phyloP scores from a whole-genome alignment of 1,140 invertebrate species.

The Drosophila pachea region DNA sequence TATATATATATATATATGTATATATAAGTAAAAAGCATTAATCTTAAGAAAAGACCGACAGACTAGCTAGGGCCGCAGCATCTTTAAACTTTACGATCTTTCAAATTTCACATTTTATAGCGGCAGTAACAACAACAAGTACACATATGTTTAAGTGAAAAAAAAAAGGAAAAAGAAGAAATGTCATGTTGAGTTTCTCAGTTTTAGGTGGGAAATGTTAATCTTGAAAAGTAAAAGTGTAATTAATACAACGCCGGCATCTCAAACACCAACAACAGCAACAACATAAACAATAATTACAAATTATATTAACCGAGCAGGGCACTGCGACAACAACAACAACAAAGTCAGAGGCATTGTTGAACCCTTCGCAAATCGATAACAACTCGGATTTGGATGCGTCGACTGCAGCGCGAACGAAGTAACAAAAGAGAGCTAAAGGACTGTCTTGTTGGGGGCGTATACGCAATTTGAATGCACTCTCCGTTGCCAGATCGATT shows the following conservation, averaged over 20 bases:
- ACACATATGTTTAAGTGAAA: constrained; percentile 58
- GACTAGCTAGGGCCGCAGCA: constrained; percentile 29
- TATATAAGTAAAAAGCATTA: constrained; percentile 40
- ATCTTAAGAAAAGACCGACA: constrained; percentile 33
- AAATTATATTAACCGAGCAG: constrained; percentile 59
- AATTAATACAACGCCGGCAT: constrained; percentile 61
- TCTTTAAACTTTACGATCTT: constrained; percentile 69
- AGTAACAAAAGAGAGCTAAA: background rate
- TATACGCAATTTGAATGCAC: constrained; percentile 46
- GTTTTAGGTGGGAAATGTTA: constrained; percentile 76
- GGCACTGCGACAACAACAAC: constrained; percentile 33
- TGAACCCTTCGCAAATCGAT: constrained; percentile 22
- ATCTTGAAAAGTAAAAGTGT: constrained; percentile 76
- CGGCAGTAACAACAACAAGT: constrained; percentile 40
- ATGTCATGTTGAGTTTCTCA: constrained; percentile 69
- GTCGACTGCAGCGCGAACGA: constrained; percentile 34
- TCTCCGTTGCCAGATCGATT: constrained; percentile 43
- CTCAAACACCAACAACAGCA: constrained; percentile 22
- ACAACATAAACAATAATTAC: constrained; percentile 24
- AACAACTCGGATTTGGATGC: constrained; percentile 24
- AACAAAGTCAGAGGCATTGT: constrained; percentile 22
- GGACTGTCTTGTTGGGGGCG: constrained; percentile 22
- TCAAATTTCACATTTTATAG: constrained; percentile 73
- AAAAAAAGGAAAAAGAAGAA: constrained; percentile 27
- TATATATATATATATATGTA: constrained; percentile 31